Percentiles rank a stretch among this genome's conserved stretches.
Evolutionary conservation across 2,113 vertebrate genomes (phyloP).

Genomic region (Megaceryle maxima): DNA sequence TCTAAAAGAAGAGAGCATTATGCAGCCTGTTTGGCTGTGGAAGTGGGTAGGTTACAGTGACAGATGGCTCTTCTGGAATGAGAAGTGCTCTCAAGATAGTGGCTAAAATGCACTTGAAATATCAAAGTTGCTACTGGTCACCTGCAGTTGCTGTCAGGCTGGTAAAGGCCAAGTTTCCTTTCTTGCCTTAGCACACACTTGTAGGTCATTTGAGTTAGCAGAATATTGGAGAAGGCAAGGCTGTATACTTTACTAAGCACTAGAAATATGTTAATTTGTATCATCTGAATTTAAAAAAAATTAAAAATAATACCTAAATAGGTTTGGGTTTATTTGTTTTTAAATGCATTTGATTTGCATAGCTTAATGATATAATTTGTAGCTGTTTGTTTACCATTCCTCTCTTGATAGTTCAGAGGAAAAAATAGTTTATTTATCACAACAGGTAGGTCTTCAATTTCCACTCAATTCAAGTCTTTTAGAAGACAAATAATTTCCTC

Average conservation of each 20-base stretch:
- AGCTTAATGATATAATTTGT: neutral
- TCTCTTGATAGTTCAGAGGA: neutral
- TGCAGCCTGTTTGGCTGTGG: neutral
- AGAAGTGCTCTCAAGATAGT: neutral
- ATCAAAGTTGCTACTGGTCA: neutral
- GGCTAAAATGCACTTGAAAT: neutral
- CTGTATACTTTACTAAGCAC: neutral
- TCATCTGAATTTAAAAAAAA: neutral
- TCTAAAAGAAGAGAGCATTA: neutral
- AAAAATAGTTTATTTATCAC: neutral
- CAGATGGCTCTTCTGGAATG: neutral
- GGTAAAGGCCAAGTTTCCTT: neutral
- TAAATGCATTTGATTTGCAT: neutral
- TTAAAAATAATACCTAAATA: neutral
- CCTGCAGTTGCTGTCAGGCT: neutral
- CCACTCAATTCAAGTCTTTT: neutral
- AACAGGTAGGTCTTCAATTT: neutral
- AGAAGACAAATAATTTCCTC: constrained; percentile 10
- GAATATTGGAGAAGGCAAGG: neutral
- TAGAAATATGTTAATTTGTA: neutral
- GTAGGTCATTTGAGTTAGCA: neutral
- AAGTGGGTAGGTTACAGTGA: neutral
- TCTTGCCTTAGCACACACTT: neutral
- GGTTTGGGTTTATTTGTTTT: neutral
- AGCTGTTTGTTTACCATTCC: neutral